Conservation (phyloP, 1,140 invertebrate genomes). For the Bombyx mandarina region DNA sequence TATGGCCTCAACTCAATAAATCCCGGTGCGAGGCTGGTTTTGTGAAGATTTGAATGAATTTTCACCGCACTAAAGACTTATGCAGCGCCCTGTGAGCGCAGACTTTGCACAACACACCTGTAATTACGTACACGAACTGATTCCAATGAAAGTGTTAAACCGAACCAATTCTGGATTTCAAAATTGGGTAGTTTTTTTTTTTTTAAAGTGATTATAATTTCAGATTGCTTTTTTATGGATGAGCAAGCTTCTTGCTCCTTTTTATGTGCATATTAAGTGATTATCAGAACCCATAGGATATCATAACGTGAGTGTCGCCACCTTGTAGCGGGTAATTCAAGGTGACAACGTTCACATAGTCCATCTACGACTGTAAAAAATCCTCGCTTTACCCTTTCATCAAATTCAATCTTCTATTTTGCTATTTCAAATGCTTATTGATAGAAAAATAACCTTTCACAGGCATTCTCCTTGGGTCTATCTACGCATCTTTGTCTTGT, state of each 20-base stretch:
- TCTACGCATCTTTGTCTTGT: constrained; percentile 56
- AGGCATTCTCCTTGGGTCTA: constrained; percentile 51
- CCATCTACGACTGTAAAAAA: too few species aligned
- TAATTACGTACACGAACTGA: constrained; percentile 16
- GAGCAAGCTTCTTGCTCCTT: too few species aligned
- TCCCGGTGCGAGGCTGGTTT: constrained; percentile 38
- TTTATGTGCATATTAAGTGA: too few species aligned
- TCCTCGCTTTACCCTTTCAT: too few species aligned
- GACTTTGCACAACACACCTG: constrained; percentile 16
- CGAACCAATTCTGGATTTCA: constrained; percentile 12
- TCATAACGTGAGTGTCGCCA: too few species aligned
- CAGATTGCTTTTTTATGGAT: too few species aligned
- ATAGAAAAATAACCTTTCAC: constrained; percentile 1
- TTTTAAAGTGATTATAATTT: neutral
- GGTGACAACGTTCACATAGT: too few species aligned
- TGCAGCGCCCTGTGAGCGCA: constrained; percentile 7
- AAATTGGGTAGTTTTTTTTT: constrained; percentile 7
- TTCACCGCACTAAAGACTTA: constrained; percentile 30
- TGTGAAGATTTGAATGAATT: constrained; percentile 57
- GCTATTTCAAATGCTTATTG: too few species aligned
- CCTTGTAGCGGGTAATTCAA: too few species aligned
- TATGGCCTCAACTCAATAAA: constrained; percentile 59
- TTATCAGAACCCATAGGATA: too few species aligned
- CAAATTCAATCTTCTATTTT: too few species aligned
- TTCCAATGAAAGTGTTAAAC: constrained; percentile 19